A percentile compares a stretch with the other conserved stretches of the same genome.
Conservation (phyloP, 2,888 invertebrate species). For the Tachina lurida region DNA sequence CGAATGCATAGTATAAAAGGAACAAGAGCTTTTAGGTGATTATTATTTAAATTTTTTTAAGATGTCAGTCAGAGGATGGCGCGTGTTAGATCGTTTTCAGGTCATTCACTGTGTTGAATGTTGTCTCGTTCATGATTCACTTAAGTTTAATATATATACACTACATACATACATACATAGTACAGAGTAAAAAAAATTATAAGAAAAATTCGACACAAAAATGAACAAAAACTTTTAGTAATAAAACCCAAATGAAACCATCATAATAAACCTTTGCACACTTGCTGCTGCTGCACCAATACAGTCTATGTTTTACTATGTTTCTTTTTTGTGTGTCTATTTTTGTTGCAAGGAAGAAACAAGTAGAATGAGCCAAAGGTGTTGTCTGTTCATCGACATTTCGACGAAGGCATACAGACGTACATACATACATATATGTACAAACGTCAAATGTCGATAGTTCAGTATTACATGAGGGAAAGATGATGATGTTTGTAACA, state of each 20-base stretch:
- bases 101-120: constrained; percentile 81
- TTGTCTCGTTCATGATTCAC: constrained; percentile 78
- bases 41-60: constrained; percentile 55
- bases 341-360: constrained; percentile 50
- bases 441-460: constrained; percentile 39
- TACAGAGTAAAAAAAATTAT: background rate
- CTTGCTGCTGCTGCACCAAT: constrained; percentile 59
- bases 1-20: constrained; percentile 49
- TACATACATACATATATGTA: constrained; percentile 12
- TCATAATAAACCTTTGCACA: constrained; percentile 67
- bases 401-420: constrained; percentile 38
- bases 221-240: constrained; percentile 22
- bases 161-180: background rate
- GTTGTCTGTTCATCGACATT: constrained; percentile 79
- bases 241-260: constrained; percentile 47
- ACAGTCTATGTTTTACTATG: constrained; percentile 19
- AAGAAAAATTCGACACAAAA: constrained; percentile 12
- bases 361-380: constrained; percentile 68
- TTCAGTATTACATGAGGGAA: constrained; percentile 40
- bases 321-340: background rate
- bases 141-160: constrained; percentile 62
- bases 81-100: constrained; percentile 81
- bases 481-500: constrained; percentile 8
- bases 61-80: constrained; percentile 72
- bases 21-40: constrained; percentile 32